These are phyloP conservation scores for Megalurothrips usitatus DNA, from an alignment of 2,888 invertebrate genomes.

Conservation along the genomic window DNA sequence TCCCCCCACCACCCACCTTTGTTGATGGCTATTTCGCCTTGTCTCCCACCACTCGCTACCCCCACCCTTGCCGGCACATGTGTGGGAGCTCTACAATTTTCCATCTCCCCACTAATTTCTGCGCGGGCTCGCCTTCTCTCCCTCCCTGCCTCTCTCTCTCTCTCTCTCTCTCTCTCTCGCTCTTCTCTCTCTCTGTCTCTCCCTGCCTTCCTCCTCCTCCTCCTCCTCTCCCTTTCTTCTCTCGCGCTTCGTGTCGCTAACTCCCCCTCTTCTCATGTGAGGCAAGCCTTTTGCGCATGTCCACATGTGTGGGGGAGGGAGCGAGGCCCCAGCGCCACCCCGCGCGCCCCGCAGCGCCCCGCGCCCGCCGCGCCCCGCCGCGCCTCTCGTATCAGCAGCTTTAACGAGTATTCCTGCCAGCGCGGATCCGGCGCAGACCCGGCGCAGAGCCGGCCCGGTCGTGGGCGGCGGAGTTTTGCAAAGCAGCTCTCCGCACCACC, in stretches of 20 bases:
- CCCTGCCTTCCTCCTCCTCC: background rate
- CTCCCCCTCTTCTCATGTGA: background rate
- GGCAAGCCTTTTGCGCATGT: constrained; percentile 1
- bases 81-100: constrained; percentile 22
- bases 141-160: background rate
- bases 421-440: background rate
- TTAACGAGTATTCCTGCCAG: constrained; percentile 22
- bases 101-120: constrained; percentile 26
- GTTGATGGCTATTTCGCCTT: constrained; percentile 24
- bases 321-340: background rate
- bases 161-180: background rate
- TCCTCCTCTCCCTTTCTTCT: background rate
- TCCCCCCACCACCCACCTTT: background rate
- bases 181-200: background rate
- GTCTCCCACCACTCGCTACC: constrained; percentile 6
- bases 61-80: background rate
- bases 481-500: background rate
- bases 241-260: constrained; percentile 1
- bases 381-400: constrained; percentile 6
- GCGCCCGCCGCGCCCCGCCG: background rate
- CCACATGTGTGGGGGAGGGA: background rate
- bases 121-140: background rate
- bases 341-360: background rate
- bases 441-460: too few relatives aligned
- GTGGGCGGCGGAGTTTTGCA: constrained; percentile 12